Base-by-base conservation (phyloP, 2,113 vertebrate species). In the Hyla sarda region DNA sequence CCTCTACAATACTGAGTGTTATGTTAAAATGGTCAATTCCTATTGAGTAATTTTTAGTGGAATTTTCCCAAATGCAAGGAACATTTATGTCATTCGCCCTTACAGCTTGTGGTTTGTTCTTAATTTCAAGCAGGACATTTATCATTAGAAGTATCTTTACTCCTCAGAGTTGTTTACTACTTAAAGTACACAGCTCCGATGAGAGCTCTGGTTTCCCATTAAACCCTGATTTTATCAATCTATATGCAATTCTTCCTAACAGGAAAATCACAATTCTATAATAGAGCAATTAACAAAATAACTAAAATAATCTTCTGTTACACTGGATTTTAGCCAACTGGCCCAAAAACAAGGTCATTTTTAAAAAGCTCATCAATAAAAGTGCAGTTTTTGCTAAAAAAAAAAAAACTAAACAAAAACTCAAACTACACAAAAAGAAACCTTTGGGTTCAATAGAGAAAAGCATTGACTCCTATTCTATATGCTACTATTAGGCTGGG, bases 31-130 rank as follows among this genome's bases (percentile, higher is more conserved):
- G 50, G 47, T 50, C 48, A 77, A 28, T 54, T 77, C 28, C 16
- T 52, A 76, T 50, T 48, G 25, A 47, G 25, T 34, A 25, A 78
- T 74, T 60, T 30, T 54, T 83, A 10, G n/a, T 74, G 82, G 69
- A 83, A 60, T 60, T 23, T 28, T 72, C 11, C 48, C 82, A 73
- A 71, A 73, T 32, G 62, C 19, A 62, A 76, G 45, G 16, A 62
- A 54, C 71, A 37, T 56, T 17, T 23, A 84, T 54, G 74, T 65
- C 83, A 84, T 84, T 72, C 83, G 82, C 54, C 75, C n/a, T 74
- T 84, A 48, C 71, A 65, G 45, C n/a, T 65, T 84, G 83, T 48
- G 83, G 83, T 84, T 84, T 62, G 72, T 60, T 84, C 45, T 28
- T 32, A 84, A 62, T 37, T 25, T 84, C 32, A 76, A n/a, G 56